Base-by-base conservation (phyloP, 2,113 vertebrate genomes). In the Conger conger region DNA sequence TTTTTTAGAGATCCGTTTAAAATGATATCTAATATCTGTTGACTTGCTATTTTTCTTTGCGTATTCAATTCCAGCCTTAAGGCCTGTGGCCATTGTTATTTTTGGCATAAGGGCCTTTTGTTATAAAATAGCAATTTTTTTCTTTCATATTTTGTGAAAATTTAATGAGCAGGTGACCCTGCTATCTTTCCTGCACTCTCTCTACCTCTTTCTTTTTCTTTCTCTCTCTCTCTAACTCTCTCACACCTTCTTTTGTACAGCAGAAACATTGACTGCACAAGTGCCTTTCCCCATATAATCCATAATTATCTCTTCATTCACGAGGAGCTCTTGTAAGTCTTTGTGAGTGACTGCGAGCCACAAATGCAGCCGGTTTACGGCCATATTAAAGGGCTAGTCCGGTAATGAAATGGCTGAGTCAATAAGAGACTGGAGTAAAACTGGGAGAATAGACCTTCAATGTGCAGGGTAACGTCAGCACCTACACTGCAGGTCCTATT, bases 391-490 rank as follows among this genome's bases (percentile, higher is more conserved):
- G 45, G 45, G 45, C 45, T 13, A 11, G 45, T 50, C 15, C 45
- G 15, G 15, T 9, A 50, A 50, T 50, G 11, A 50, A 50, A 50
- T 50, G 6, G 45, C 45, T 50, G 0, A 17, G 27, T 53, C 23
- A 50, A 9, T 23, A 27, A 20, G 83, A 42, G 27, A 78, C 73
- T 84, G 83, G 11, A 27, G 83, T 78, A 18, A 15, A 54, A 83
- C 38, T 73, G 81, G 17, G 80, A 82, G 80, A 82, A 82, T 0
- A 40, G 79, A 20, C 54, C 18, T 73, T 60, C 57, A 82, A 82
- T 68, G 20, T 16, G 1, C 40, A 50, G 50, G 4, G 50, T 36
- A 77, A 83, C 30, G 45, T 27, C 27, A 36, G 17, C 27, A 80
- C 16, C 40, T 80, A 53, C 79, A 80, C n/a, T 84, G 33, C 20